Base-by-base conservation (phyloP, 2,113 vertebrate genomes). In the Platysternon megacephalum region DNA sequence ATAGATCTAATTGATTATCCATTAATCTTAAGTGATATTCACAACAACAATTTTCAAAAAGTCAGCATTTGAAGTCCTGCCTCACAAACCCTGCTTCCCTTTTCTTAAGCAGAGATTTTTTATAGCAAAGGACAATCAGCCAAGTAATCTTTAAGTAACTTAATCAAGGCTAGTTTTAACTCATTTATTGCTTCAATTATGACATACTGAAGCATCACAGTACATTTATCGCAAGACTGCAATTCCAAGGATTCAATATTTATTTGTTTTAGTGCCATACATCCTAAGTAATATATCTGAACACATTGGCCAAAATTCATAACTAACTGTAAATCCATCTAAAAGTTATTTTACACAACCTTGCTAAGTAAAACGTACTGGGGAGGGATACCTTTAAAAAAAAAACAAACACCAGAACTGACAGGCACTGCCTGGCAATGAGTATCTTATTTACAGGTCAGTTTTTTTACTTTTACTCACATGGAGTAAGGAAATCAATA, bases 1-100 rank as follows among this genome's bases (percentile, higher is more conserved):
- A 97, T 4, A 84, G 94, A 98, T 95, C 94, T 96, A 97, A 97
- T 88, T 96, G 96, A 98, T 97, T 96, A 98, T 93, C 91, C 94
- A 84, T 89, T 97, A 95, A 97, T 95, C 91, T 90, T 53, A 89
- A 88, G 92, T 93, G 94, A 96, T 90, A 95, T 93, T 96, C 95
- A 78, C 91, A 97, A 95, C 93, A 90, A 95, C 65, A 87, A 80
- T 78, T 85, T 86, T 91, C 88, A 93, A 72, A 89, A 97, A 97
- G 92, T 92, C 92, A 90, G 3, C n/a, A 53, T 92, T 90, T 89
- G 85, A 97, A 97, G 92, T 85, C 94, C 87, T 96, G 94, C 93
- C 94, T 92, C 95, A 91, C 93, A 88, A 84, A 51, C 46, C 87
- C 72, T 68, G 84, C 72, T 52, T 65, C 42, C 32, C 78, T 95